Evolutionary conservation across 2,888 invertebrate genomes (phyloP).

Genomic region (Adela reaumurella): DNA sequence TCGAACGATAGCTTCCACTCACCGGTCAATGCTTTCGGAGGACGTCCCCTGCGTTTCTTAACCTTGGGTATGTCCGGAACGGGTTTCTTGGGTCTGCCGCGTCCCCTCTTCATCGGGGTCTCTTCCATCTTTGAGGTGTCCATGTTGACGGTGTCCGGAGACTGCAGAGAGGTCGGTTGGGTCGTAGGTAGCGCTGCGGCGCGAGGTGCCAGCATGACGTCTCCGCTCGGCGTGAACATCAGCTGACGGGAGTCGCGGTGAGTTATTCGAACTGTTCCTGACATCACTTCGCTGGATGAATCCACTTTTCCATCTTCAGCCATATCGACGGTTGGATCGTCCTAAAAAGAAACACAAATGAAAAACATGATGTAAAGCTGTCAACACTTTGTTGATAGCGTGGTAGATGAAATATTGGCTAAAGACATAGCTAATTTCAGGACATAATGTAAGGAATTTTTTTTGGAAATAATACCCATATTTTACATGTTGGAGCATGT

Average conservation of each 20-base stretch:
- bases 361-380: too few species aligned
- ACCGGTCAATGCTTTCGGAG: slow-evolving; percentile 50
- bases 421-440: not conserved
- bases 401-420: not conserved
- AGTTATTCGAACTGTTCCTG: slow-evolving; percentile 48
- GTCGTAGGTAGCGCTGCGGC: slow-evolving; percentile 19
- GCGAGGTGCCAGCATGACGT: slow-evolving; percentile 46
- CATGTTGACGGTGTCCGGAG: slow-evolving; percentile 1
- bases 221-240: slow-evolving; percentile 35
- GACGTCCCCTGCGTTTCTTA: slow-evolving; percentile 44
- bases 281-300: slow-evolving; percentile 40
- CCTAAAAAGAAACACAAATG: slow-evolving; percentile 21
- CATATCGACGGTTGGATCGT: slow-evolving; percentile 50
- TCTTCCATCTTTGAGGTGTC: slow-evolving; percentile 7
- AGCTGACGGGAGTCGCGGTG: slow-evolving; percentile 33
- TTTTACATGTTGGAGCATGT: too few species aligned
- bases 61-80: slow-evolving; percentile 43
- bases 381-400: not conserved
- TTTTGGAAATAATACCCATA: too few species aligned
- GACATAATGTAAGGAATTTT: too few species aligned
- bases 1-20: slow-evolving; percentile 10
- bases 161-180: slow-evolving; percentile 14
- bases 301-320: slow-evolving; percentile 35
- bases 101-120: slow-evolving; percentile 39
- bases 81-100: slow-evolving; percentile 55